phyloP scores from a whole-genome alignment of 2,888 invertebrate genomes.

The Chalcosyrphus nemorum region DNA sequence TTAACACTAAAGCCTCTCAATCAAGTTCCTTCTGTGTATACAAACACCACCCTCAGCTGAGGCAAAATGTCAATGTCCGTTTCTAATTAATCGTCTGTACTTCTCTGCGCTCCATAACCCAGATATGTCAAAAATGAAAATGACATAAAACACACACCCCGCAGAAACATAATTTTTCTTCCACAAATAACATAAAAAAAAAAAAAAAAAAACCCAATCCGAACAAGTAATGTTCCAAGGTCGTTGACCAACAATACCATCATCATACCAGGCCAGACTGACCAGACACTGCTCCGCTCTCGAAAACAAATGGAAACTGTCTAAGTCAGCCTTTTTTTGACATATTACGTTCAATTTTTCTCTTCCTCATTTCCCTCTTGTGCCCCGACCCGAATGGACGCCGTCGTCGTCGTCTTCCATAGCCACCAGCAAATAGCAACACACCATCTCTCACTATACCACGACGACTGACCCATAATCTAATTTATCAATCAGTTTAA shows the following conservation, averaged over 20 bases:
- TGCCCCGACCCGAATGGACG: slow-evolving; percentile 5
- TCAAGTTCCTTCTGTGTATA: not conserved
- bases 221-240: slow-evolving; percentile 67
- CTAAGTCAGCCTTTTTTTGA: slow-evolving; percentile 73
- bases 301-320: slow-evolving; percentile 72
- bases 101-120: slow-evolving; percentile 56
- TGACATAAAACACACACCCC: slow-evolving; percentile 68
- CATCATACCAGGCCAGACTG: slow-evolving; percentile 53
- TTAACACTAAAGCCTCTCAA: slow-evolving; percentile 14
- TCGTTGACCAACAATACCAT: slow-evolving; percentile 66
- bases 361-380: slow-evolving; percentile 56
- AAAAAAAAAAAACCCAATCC: slow-evolving; percentile 17
- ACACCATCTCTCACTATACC: slow-evolving; percentile 48
- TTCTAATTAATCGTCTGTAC: slow-evolving; percentile 50
- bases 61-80: slow-evolving; percentile 54
- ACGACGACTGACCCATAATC: slow-evolving; percentile 69
- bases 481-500: slow-evolving; percentile 73
- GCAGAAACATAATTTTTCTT: slow-evolving; percentile 60
- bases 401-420: slow-evolving; percentile 42
- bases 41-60: slow-evolving; percentile 34
- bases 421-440: slow-evolving; percentile 49
- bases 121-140: slow-evolving; percentile 69
- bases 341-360: slow-evolving; percentile 71
- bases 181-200: slow-evolving; percentile 7
- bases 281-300: slow-evolving; percentile 56